Percentiles rank a stretch among this genome's conserved stretches.
Evolutionary conservation across 2,888 invertebrate species (phyloP).

Genomic region (Microplitis deprimator): DNA sequence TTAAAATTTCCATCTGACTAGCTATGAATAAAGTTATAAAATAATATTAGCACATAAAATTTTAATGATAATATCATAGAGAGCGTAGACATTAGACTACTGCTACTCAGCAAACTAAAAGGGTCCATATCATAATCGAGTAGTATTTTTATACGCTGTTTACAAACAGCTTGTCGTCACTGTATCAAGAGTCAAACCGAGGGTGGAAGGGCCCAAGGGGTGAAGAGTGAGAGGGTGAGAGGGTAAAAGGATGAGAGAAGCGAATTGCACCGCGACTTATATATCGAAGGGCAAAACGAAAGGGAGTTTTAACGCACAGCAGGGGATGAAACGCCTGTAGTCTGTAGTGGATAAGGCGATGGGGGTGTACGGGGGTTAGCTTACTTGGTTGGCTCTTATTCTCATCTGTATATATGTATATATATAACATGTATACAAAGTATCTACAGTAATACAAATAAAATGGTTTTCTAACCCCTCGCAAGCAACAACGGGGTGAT

Average conservation of each 20-base stretch:
- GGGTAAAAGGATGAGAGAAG: not conserved
- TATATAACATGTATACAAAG: no score
- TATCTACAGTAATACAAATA: slow-evolving; percentile 2
- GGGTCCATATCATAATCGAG: slow-evolving; percentile 55
- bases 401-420: slow-evolving; percentile 7
- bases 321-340: slow-evolving; percentile 42
- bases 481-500: slow-evolving; percentile 22
- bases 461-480: slow-evolving; percentile 13
- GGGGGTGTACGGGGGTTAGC: slow-evolving; percentile 39
- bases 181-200: slow-evolving; percentile 37
- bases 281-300: slow-evolving; percentile 42
- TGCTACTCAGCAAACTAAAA: not conserved
- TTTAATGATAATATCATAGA: not conserved
- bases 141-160: slow-evolving; percentile 63
- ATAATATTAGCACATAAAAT: not conserved
- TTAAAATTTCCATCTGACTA: no score
- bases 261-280: not conserved
- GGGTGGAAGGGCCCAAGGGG: slow-evolving; percentile 20
- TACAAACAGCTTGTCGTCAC: slow-evolving; percentile 60
- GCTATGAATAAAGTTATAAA: no score
- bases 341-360: slow-evolving; percentile 38
- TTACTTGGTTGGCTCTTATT: slow-evolving; percentile 30
- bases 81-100: not conserved
- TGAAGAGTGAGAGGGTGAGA: slow-evolving; percentile 34
- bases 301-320: slow-evolving; percentile 42